phyloP scores from a whole-genome alignment of 2,113 vertebrate genomes.

The Pongo abelii region DNA sequence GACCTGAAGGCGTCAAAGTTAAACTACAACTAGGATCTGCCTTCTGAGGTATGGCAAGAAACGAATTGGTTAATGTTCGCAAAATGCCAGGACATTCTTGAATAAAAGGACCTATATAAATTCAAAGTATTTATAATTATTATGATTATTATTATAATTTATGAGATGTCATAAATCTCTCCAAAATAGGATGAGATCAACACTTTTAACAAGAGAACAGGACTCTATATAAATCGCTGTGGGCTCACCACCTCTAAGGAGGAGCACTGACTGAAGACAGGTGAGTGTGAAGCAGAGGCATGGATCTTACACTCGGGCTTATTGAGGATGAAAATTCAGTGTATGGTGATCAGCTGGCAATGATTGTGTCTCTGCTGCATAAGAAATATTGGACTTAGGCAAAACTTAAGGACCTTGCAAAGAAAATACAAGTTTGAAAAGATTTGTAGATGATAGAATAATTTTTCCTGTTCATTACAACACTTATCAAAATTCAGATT shows the following conservation, averaged over 20 bases:
- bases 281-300: slow-evolving; percentile 75
- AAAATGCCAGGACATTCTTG: slow-evolving; percentile 71
- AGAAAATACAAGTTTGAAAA: slow-evolving; percentile 16
- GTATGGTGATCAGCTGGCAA: background rate
- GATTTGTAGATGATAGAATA: background rate
- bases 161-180: slow-evolving; percentile 73
- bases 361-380: background rate
- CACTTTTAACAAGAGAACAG: slow-evolving; percentile 62
- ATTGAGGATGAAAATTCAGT: background rate
- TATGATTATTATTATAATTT: slow-evolving; percentile 71
- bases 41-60: slow-evolving; percentile 39
- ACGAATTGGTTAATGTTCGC: slow-evolving; percentile 59
- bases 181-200: slow-evolving; percentile 74
- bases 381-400: background rate
- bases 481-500: background rate
- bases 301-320: background rate
- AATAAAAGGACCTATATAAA: slow-evolving; percentile 75
- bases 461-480: background rate
- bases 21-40: slow-evolving; percentile 1
- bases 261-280: slow-evolving; percentile 71
- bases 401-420: background rate
- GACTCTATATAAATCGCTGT: slow-evolving; percentile 74
- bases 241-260: slow-evolving; percentile 34
- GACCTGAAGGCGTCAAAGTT: background rate
- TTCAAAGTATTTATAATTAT: slow-evolving; percentile 80